phyloP scores from a whole-genome alignment of 2,113 vertebrate species.

The Argyrosomus japonicus region DNA sequence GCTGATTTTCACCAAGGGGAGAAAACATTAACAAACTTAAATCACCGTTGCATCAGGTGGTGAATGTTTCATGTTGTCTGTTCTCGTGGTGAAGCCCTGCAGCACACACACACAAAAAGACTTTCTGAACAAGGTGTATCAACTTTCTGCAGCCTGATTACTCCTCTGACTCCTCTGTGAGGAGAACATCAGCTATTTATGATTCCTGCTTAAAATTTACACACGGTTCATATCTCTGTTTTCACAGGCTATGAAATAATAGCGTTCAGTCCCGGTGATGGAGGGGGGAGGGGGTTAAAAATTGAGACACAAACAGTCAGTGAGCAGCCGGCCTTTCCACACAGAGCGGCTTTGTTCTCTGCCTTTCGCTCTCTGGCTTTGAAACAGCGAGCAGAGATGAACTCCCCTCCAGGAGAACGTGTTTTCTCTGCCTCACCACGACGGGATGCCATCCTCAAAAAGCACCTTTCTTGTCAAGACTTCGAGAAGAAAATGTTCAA shows the following conservation, averaged over 20 bases:
- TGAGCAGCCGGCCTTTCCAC: not conserved
- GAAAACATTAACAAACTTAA: conserved; percentile 37
- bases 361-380: conserved; percentile 53
- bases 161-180: conserved; percentile 11
- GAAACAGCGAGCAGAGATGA: conserved; percentile 39
- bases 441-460: conserved; percentile 37
- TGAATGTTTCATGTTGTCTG: conserved; percentile 57
- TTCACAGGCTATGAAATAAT: conserved; percentile 60
- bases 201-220: conserved; percentile 18
- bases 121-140: conserved; percentile 32
- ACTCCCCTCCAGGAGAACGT: conserved; percentile 58
- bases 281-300: not conserved
- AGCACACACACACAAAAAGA: not conserved
- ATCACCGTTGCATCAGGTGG: conserved; percentile 60
- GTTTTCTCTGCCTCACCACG: conserved; percentile 53
- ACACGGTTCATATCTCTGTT: conserved; percentile 14
- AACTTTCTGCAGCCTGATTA: conserved; percentile 20
- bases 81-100: conserved; percentile 15
- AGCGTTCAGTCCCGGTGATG: not conserved
- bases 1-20: not conserved
- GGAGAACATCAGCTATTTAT: conserved; percentile 40
- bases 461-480: conserved; percentile 28
- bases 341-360: conserved; percentile 70
- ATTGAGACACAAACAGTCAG: conserved; percentile 44
- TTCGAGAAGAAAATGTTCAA: conserved; percentile 22